Evolutionary conservation across 1,140 invertebrate genomes (phyloP).

Genomic region (Bombus ignitus): DNA sequence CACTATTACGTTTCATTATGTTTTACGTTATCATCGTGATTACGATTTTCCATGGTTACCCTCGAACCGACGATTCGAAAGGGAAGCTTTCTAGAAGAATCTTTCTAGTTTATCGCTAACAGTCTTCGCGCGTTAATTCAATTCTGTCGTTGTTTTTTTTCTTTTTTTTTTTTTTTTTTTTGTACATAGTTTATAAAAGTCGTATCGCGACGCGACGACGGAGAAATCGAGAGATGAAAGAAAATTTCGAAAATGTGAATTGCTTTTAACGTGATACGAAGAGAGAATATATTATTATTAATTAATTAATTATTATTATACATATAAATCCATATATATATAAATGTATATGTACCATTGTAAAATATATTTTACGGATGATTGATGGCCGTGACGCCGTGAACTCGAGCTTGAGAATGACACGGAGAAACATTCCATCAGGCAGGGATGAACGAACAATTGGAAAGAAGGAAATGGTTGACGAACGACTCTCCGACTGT

Average conservation of each 20-base stretch:
- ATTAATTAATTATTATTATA: slow-evolving; percentile 38
- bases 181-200: slow-evolving; percentile 76
- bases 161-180: slow-evolving; percentile 37
- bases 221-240: slow-evolving; percentile 20
- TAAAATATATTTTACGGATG: slow-evolving; percentile 73
- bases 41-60: background rate
- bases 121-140: slow-evolving; percentile 59
- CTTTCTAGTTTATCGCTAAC: slow-evolving; percentile 22
- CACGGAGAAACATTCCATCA: slow-evolving; percentile 61
- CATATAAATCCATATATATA: slow-evolving; percentile 68
- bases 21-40: background rate
- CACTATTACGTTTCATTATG: background rate
- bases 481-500: slow-evolving; percentile 34
- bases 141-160: slow-evolving; percentile 71
- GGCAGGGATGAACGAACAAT: slow-evolving; percentile 22
- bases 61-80: background rate
- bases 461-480: slow-evolving; percentile 33
- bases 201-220: slow-evolving; percentile 2
- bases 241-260: slow-evolving; percentile 41
- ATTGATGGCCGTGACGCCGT: slow-evolving; percentile 48
- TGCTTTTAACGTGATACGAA: slow-evolving; percentile 55
- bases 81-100: background rate
- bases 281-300: slow-evolving; percentile 52
- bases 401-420: slow-evolving; percentile 46
- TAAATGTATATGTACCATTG: slow-evolving; percentile 68